Evolutionary conservation across 1,140 invertebrate species (phyloP).

Genomic region (Penaeus chinensis): DNA sequence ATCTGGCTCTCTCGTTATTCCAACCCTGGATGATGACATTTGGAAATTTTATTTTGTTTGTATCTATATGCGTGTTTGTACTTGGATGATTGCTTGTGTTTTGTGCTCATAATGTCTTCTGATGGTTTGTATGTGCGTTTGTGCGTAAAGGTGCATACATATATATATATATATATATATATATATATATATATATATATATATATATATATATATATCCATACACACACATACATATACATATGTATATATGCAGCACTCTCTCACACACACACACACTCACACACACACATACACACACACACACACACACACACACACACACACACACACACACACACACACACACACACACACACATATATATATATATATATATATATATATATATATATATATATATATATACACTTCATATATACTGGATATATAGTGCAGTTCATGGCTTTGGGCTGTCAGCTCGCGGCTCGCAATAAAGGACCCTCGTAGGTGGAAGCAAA

Average conservation of each 20-base stretch:
- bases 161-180: no score
- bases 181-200: constrained; percentile 12
- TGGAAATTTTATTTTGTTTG: no score
- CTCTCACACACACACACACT: neutral
- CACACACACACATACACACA: neutral
- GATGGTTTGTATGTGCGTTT: no score
- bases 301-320: neutral
- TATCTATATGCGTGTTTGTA: no score
- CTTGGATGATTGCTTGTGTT: no score
- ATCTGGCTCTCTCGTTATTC: no score
- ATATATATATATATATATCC: constrained; percentile 8
- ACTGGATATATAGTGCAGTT: neutral
- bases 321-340: neutral
- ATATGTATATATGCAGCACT: neutral
- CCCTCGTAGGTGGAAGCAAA: no score
- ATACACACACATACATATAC: constrained; percentile 7
- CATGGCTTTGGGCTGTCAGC: neutral
- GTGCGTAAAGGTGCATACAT: no score
- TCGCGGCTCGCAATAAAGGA: neutral
- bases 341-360: neutral
- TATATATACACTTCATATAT: neutral
- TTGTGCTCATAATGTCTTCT: no score
- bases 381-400: no score
- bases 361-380: neutral
- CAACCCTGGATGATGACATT: no score